phyloP scores from a whole-genome alignment of 2,888 invertebrate genomes.

The Hipparchia sbordonii region DNA sequence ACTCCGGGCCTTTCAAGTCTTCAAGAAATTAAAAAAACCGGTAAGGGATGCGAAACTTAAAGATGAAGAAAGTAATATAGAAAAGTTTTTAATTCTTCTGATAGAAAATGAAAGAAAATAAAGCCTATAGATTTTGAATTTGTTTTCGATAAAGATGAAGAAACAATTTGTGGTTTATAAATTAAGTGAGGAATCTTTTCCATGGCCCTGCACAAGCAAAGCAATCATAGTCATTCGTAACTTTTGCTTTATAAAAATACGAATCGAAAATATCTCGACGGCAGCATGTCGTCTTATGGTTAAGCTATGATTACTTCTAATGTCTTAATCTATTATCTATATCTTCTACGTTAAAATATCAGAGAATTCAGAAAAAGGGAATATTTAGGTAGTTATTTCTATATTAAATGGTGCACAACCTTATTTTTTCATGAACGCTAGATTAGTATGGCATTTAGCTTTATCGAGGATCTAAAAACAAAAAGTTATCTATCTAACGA shows the following conservation, averaged over 20 bases:
- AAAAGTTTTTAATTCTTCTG: conserved; percentile 29
- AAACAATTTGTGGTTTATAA: conserved; percentile 42
- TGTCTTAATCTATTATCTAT: conserved; percentile 73
- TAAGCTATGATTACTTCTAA: conserved; percentile 79
- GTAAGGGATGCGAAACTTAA: conserved; percentile 39
- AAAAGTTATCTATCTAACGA: conserved; percentile 63
- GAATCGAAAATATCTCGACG: conserved; percentile 82
- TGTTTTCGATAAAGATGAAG: conserved; percentile 46
- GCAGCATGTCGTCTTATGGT: conserved; percentile 75
- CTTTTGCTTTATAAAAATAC: conserved; percentile 82
- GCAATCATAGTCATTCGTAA: conserved; percentile 78
- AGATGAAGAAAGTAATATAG: conserved; percentile 27
- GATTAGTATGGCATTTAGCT: conserved; percentile 76
- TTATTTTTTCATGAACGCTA: conserved; percentile 82
- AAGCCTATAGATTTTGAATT: conserved; percentile 43
- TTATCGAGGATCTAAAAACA: conserved; percentile 66
- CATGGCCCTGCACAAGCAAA: conserved; percentile 80
- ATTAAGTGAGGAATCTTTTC: conserved; percentile 52
- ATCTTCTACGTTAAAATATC: conserved; percentile 79
- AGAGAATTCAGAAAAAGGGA: conserved; percentile 82
- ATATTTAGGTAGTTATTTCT: conserved; percentile 76
- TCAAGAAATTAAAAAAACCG: conserved; percentile 34
- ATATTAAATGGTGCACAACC: conserved; percentile 82
- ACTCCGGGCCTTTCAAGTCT: conserved; percentile 69
- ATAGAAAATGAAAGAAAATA: conserved; percentile 30